Evolutionary conservation across 1,140 invertebrate genomes (phyloP).

Genomic region (Theocolax elegans): DNA sequence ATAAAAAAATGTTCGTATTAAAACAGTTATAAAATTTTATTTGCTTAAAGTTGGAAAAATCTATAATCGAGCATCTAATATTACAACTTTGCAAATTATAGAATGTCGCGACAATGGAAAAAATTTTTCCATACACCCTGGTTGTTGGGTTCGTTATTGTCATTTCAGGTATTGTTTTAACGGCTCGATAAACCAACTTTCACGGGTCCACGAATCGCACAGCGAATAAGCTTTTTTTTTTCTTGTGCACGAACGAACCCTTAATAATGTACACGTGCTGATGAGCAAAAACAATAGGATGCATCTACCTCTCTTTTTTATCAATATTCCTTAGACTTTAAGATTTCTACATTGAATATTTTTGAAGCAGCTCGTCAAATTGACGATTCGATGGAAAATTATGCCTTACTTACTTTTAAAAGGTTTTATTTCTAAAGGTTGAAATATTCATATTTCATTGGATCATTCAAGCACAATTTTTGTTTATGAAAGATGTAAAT

Average conservation of each 20-base stretch:
- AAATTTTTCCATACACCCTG: not conserved
- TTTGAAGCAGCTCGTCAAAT: conserved; percentile 5
- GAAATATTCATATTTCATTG: no score
- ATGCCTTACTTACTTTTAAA: not conserved
- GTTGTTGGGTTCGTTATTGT: conserved; percentile 20
- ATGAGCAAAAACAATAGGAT: conserved; percentile 2
- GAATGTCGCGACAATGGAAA: not conserved
- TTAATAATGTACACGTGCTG: conserved; percentile 27
- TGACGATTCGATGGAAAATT: not conserved
- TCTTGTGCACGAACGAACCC: not conserved
- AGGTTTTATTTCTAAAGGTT: no score
- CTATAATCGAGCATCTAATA: not conserved
- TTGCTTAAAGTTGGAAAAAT: no score
- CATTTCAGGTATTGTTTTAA: conserved; percentile 39
- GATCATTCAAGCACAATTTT: no score
- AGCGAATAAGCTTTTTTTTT: conserved; percentile 15
- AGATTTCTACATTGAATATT: conserved; percentile 24
- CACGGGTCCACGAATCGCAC: not conserved
- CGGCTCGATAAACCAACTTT: conserved; percentile 42
- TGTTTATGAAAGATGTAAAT: no score
- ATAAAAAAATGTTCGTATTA: no score
- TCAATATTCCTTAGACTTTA: conserved; percentile 32
- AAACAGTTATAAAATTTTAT: no score
- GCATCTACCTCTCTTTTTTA: not conserved
- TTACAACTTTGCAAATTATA: conserved; percentile 16